Evolutionary conservation across 2,888 invertebrate genomes (phyloP).

Genomic region (Aphelenchoides bicaudatus): DNA sequence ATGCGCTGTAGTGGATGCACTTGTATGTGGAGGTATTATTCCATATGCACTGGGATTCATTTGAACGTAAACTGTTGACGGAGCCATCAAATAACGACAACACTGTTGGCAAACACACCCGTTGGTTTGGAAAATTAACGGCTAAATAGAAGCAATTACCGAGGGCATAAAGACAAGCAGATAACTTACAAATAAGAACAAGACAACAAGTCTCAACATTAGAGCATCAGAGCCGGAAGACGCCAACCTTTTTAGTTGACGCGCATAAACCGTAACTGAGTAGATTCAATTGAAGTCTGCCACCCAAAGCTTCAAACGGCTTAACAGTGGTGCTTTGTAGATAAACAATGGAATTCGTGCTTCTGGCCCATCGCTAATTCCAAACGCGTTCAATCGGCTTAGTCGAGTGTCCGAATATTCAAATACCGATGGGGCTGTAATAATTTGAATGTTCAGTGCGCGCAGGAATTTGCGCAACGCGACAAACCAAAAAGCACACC

Average conservation of each 20-base stretch:
- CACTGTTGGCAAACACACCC: slow-evolving; percentile 12
- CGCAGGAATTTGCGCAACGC: no score
- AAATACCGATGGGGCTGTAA: no score
- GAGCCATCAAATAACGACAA: slow-evolving; percentile 13
- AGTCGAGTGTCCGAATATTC: no score
- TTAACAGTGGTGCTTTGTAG: no score
- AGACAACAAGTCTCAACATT: not conserved
- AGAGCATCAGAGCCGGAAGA: not conserved
- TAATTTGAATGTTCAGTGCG: no score
- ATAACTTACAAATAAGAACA: slow-evolving; percentile 5
- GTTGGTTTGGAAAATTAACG: not conserved
- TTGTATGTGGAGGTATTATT: not conserved
- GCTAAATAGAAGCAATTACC: slow-evolving; percentile 4
- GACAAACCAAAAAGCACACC: no score
- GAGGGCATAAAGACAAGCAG: not conserved
- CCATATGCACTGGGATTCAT: slow-evolving; percentile 12
- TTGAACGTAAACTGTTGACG: slow-evolving; percentile 12
- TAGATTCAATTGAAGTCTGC: not conserved
- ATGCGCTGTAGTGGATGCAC: not conserved
- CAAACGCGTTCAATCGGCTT: no score
- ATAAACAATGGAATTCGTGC: no score
- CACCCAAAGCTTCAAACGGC: slow-evolving; percentile 1
- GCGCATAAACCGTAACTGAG: slow-evolving; percentile 1
- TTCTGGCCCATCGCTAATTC: no score
- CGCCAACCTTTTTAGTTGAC: slow-evolving; percentile 14